A percentile compares a stretch with the other conserved stretches of the same genome.
Evolutionary conservation across 1,140 invertebrate species (phyloP).

Genomic region (Atta colombica): DNA sequence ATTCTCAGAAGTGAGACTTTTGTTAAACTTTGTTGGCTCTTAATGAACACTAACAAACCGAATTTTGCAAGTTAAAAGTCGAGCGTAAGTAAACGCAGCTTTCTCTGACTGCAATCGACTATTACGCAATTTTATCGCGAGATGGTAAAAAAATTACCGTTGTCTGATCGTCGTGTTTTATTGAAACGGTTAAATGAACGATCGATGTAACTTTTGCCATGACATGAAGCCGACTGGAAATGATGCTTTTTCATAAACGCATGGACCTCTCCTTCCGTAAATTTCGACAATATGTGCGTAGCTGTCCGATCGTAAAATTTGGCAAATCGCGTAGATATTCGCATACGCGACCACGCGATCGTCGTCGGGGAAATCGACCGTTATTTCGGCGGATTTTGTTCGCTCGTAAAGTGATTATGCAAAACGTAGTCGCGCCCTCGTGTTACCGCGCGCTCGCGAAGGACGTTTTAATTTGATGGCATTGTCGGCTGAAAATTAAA

Average conservation of each 20-base stretch:
- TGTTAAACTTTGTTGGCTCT: background rate
- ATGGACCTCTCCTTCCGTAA: background rate
- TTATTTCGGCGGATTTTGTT: slow-evolving; percentile 65
- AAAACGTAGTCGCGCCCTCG: slow-evolving; percentile 64
- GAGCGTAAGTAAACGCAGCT: background rate
- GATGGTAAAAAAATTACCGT: background rate
- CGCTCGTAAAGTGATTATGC: slow-evolving; percentile 78
- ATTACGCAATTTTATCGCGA: slow-evolving; percentile 4
- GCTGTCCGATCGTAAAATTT: slow-evolving; percentile 50
- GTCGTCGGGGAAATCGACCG: slow-evolving; percentile 37
- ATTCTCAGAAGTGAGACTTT: background rate
- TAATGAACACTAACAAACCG: slow-evolving; percentile 3
- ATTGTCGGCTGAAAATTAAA: slow-evolving; percentile 82
- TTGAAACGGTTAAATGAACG: slow-evolving; percentile 6
- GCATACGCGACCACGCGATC: background rate
- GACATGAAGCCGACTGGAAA: background rate
- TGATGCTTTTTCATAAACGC: slow-evolving; percentile 46
- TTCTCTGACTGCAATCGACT: background rate
- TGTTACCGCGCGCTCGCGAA: slow-evolving; percentile 36
- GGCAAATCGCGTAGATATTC: slow-evolving; percentile 55
- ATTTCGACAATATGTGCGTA: background rate
- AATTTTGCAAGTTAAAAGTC: slow-evolving; percentile 39
- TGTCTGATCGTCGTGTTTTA: background rate
- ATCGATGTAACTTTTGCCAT: slow-evolving; percentile 13
- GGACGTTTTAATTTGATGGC: slow-evolving; percentile 78